Evolutionary conservation across 2,113 vertebrate species (phyloP).

Genomic region (Paedocypris sp.): DNA sequence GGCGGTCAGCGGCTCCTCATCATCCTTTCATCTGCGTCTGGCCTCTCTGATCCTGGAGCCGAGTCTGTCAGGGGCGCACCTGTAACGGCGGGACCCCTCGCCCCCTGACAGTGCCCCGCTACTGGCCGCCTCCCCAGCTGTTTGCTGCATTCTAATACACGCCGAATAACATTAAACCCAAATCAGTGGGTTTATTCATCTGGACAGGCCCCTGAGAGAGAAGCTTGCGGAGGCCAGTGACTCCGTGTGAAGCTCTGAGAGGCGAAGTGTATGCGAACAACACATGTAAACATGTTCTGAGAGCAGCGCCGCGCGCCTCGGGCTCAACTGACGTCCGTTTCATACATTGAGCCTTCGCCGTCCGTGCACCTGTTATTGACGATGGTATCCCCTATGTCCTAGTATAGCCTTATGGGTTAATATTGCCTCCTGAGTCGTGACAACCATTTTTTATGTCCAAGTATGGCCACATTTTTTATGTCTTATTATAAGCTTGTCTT

Average conservation of each 20-base stretch:
- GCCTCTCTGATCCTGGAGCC: constrained; percentile 54
- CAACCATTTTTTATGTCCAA: too few relatives aligned
- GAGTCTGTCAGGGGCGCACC: constrained; percentile 59
- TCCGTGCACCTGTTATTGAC: constrained; percentile 4
- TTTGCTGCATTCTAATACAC: constrained; percentile 64
- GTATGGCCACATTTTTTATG: too few relatives aligned
- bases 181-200: constrained; percentile 66
- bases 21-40: constrained; percentile 46
- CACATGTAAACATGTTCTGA: constrained; percentile 46
- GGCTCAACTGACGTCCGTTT: constrained; percentile 45
- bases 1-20: constrained; percentile 39
- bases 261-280: constrained; percentile 54
- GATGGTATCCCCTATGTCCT: background rate
- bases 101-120: constrained; percentile 31
- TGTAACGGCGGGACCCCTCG: constrained; percentile 52
- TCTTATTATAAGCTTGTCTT: too few relatives aligned
- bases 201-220: constrained; percentile 53
- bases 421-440: too few relatives aligned
- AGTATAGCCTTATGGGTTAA: background rate
- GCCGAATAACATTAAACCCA: constrained; percentile 63
- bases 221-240: constrained; percentile 67
- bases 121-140: constrained; percentile 56
- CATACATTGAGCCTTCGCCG: too few relatives aligned
- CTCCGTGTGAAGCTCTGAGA: constrained; percentile 65
- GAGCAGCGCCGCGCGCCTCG: constrained; percentile 34